These are phyloP conservation scores for Julus scanicus DNA, from an alignment of 2,888 invertebrate species.

Conservation along the genomic window DNA sequence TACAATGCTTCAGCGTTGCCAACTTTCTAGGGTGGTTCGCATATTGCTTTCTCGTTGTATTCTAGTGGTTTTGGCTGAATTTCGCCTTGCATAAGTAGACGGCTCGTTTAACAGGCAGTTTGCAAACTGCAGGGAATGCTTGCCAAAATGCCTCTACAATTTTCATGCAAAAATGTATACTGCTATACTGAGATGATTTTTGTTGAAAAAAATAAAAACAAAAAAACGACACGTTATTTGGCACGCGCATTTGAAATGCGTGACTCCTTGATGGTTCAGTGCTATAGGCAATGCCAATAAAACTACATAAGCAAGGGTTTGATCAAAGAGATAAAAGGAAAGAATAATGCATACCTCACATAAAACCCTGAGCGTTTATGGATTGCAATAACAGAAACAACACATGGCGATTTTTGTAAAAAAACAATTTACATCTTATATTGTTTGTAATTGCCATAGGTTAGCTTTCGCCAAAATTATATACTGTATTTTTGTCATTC, in stretches of 20 bases:
- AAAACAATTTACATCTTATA: not conserved
- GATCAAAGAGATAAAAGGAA: not conserved
- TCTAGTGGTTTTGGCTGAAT: not conserved
- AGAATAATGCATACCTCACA: not conserved
- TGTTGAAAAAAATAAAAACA: not conserved
- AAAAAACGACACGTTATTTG: not conserved
- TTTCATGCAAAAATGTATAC: not conserved
- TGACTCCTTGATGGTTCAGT: not conserved
- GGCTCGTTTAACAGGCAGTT: slow-evolving; percentile 1
- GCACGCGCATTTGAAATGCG: not conserved
- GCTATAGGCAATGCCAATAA: not conserved
- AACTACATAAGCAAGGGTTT: not conserved
- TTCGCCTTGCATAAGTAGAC: not conserved
- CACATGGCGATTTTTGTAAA: not conserved
- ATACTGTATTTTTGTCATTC: not conserved
- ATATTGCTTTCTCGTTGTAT: not conserved
- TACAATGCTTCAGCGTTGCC: slow-evolving; percentile 5
- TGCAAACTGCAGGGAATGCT: not conserved
- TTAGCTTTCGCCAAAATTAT: not conserved
- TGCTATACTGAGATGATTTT: slow-evolving; percentile 7
- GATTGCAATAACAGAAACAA: not conserved
- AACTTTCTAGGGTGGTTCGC: not conserved
- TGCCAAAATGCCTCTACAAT: not conserved
- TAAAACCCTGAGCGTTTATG: not conserved
- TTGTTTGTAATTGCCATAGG: not conserved